These are phyloP conservation scores for Argentina silus DNA, from an alignment of 2,797 vertebrate species.

Conservation along the genomic window DNA sequence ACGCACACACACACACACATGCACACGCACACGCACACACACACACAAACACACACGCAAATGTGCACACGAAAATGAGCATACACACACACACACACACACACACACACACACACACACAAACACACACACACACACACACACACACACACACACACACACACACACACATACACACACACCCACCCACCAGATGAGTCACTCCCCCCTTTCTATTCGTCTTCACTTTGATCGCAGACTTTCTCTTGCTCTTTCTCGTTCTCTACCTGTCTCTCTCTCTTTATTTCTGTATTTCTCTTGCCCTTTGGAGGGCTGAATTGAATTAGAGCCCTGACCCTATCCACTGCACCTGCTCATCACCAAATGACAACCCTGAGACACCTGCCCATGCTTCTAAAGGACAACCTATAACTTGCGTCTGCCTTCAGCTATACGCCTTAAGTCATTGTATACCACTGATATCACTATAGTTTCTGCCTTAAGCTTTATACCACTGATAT, in stretches of 20 bases:
- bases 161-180: no score
- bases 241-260: constrained; percentile 21
- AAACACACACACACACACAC: no score
- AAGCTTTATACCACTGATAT: no score
- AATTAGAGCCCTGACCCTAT: constrained; percentile 35
- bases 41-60: constrained; percentile 11
- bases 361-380: constrained; percentile 74
- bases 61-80: not conserved
- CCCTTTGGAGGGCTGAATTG: constrained; percentile 23
- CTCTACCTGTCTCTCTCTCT: constrained; percentile 28
- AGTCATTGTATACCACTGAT: no score
- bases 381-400: constrained; percentile 33
- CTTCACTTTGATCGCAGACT: no score
- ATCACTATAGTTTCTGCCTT: no score
- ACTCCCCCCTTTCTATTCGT: no score
- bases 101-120: no score
- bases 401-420: not conserved
- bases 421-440: not conserved
- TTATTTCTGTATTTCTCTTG: constrained; percentile 22
- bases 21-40: constrained; percentile 13
- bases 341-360: constrained; percentile 65
- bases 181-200: no score
- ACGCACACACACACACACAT: constrained; percentile 20
- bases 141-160: no score
- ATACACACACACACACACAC: no score